Conservation (phyloP, 2,797 vertebrate species). For the Percopsis omiscomaycus region DNA sequence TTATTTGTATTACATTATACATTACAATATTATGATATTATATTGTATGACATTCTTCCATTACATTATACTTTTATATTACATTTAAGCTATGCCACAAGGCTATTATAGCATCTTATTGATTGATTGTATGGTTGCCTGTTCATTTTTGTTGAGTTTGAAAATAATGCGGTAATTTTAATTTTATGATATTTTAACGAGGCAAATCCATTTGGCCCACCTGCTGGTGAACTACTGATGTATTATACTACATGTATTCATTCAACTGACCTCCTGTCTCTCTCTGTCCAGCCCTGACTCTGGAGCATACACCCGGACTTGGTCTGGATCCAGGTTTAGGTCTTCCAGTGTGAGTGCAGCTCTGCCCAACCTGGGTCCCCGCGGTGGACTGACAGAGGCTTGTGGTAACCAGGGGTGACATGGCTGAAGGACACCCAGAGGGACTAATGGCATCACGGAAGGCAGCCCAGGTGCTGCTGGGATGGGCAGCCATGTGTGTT, state of each 20-base stretch:
- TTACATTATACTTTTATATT: no score
- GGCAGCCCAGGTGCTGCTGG: slow-evolving; percentile 84
- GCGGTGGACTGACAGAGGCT: slow-evolving; percentile 32
- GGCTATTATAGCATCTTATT: no score
- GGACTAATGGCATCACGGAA: slow-evolving; percentile 78
- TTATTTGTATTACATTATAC: no score
- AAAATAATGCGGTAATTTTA: no score
- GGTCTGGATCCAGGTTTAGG: slow-evolving; percentile 57
- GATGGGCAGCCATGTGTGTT: slow-evolving; percentile 77
- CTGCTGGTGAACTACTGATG: neutral
- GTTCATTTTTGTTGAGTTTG: no score
- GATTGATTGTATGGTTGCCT: no score
- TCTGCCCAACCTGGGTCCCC: slow-evolving; percentile 51
- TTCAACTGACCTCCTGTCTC: slow-evolving; percentile 32
- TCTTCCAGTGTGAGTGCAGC: slow-evolving; percentile 20
- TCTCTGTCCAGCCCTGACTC: slow-evolving; percentile 52
- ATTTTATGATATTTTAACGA: no score
- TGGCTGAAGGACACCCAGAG: slow-evolving; percentile 55
- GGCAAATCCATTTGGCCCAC: no score
- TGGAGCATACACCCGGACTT: slow-evolving; percentile 64
- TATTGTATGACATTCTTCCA: no score
- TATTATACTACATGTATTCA: slow-evolving; percentile 26
- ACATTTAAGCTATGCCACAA: no score
- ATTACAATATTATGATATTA: no score
- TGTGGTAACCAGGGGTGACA: slow-evolving; percentile 24